Evolutionary conservation across 2,113 vertebrate genomes (phyloP).

Genomic region (Bettongia penicillata): DNA sequence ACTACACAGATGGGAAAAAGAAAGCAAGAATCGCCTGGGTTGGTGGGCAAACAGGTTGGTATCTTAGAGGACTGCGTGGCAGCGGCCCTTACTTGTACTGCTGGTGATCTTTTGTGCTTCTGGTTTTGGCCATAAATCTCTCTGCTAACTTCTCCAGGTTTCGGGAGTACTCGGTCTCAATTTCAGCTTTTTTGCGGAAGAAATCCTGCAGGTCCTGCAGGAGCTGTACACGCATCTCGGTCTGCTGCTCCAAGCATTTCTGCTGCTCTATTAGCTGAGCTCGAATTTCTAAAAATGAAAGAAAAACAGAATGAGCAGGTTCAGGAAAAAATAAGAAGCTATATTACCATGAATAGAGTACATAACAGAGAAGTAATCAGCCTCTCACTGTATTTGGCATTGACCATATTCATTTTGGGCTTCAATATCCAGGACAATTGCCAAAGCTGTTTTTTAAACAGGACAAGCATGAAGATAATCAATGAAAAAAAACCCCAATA

Average conservation of each 20-base stretch:
- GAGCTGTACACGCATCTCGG: slow-evolving; percentile 97
- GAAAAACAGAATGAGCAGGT: slow-evolving; percentile 37
- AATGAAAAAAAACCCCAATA: not conserved
- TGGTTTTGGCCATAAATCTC: slow-evolving; percentile 99
- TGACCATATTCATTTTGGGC: not conserved
- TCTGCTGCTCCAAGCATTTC: slow-evolving; percentile 99
- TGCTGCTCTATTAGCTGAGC: slow-evolving; percentile 97
- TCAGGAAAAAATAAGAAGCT: not conserved
- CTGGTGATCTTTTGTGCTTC: slow-evolving; percentile 99
- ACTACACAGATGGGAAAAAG: not conserved
- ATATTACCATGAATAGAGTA: not conserved
- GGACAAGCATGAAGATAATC: not conserved
- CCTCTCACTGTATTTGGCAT: not conserved
- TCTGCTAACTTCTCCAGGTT: slow-evolving; percentile 98
- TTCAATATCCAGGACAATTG: not conserved
- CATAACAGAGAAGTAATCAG: not conserved
- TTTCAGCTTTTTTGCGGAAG: slow-evolving; percentile 98
- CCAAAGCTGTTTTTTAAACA: slow-evolving; percentile 46
- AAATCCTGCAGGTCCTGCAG: slow-evolving; percentile 99
- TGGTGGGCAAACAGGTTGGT: not conserved
- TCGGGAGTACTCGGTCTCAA: slow-evolving; percentile 98
- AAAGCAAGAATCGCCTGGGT: not conserved
- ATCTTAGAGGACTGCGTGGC: not conserved
- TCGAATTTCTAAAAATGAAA: slow-evolving; percentile 91
- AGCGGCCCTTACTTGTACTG: slow-evolving; percentile 94